Evolutionary conservation across 2,113 vertebrate genomes (phyloP).

Genomic region (Toxostoma redivivum): DNA sequence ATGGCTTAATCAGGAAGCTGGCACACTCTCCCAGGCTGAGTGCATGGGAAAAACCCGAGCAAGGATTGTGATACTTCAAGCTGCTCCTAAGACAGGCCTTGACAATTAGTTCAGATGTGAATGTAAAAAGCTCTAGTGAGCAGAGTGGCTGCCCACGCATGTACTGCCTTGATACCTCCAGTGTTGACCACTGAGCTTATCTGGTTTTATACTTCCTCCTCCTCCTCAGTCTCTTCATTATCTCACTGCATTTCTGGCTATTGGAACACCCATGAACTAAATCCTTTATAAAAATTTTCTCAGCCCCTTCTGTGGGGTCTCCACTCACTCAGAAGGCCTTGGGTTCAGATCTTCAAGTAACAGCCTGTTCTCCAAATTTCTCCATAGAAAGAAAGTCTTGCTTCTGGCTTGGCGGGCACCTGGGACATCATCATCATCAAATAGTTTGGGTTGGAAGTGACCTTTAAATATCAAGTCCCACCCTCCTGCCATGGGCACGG

Average conservation of each 20-base stretch:
- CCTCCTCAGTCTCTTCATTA: neutral
- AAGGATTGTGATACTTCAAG: neutral
- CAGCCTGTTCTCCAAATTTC: neutral
- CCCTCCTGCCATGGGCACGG: neutral
- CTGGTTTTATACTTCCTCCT: neutral
- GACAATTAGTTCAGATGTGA: neutral
- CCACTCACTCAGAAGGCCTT: neutral
- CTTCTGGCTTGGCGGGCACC: neutral
- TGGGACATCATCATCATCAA: neutral
- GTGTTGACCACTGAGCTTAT: accelerated
- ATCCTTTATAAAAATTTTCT: neutral
- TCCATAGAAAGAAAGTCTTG: neutral
- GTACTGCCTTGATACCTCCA: neutral
- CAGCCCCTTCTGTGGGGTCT: neutral
- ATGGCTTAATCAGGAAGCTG: neutral
- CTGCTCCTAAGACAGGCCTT: neutral
- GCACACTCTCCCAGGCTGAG: neutral
- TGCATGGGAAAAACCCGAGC: neutral
- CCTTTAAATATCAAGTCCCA: neutral
- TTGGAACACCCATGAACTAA: neutral
- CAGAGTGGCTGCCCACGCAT: neutral
- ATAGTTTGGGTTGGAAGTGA: neutral
- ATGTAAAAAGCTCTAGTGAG: neutral
- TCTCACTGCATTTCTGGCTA: neutral
- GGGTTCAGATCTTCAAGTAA: neutral